Base-by-base conservation (phyloP, 2,888 invertebrate genomes). In the Drosophila ustulata region DNA sequence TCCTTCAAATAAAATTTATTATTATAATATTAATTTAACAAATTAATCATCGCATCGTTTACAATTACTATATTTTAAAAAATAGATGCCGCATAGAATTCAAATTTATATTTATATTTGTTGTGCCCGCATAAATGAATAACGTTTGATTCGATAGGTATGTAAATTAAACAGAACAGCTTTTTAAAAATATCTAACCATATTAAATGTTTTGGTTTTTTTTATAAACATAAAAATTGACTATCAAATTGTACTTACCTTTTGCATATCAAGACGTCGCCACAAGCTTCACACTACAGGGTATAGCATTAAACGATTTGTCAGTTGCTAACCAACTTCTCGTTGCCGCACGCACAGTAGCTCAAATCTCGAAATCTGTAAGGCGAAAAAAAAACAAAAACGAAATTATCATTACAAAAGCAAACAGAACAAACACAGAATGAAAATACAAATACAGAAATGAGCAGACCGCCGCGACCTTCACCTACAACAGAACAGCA, bases 401-500 rank as follows among this genome's bases (percentile, higher is more conserved):
- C 26, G 47, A 55, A 82, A 80, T 73, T 67, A 74, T 68, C 76
- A 75, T 69, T 75, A 68, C 61, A 71, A 70, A 74, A 61, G 74
- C 68, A 82, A 77, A 85, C 56, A 78, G 66, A 78, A 80, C 52
- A 71, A 68, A 53, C 37, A 55, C 23, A 47, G 37, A 57, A 46
- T 26, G 13, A 28, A 25, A 26, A 26, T 5, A 45, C 23, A 64
- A 46, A 52, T 45, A 23, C 41, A 37, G 71, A 82, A 78, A 71
- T 78, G 18, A 61, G 64, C 30, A 70, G 26, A 25, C 39, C 46
- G 47, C 9, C 52, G 59, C 73, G 85, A 83, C 85, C 85, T 85
- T 85, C 85, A 85, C 85, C 85, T 88, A 85, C 73, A 88, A 71
- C 62, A 43, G 56, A 50, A 68, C 4, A 34, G 34, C 3, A 28